Evolutionary conservation across 2,888 invertebrate species (phyloP).

Genomic region (Eustalomyia histrio): DNA sequence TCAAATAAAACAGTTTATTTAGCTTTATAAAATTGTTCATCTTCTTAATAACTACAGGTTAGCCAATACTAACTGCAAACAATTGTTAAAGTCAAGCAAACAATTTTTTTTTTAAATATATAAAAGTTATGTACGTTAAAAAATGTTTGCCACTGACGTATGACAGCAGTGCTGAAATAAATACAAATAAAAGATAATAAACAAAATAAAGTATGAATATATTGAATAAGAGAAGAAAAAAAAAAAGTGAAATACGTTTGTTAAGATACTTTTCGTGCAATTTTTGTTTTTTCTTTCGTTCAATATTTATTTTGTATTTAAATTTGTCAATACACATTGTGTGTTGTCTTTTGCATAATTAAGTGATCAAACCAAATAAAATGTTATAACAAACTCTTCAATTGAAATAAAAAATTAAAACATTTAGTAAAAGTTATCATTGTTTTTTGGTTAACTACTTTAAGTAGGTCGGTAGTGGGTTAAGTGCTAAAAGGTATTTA

Average conservation of each 20-base stretch:
- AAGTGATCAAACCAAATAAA: conserved; percentile 28
- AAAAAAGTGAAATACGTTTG: not conserved
- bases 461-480: not conserved
- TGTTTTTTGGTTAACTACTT: not conserved
- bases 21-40: too few relatives aligned
- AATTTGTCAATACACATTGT: not conserved
- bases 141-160: not conserved
- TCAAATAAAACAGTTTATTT: too few relatives aligned
- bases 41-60: not conserved
- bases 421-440: conserved; percentile 19
- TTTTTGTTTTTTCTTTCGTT: conserved; percentile 10
- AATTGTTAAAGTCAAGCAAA: not conserved
- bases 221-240: conserved; percentile 4
- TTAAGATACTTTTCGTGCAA: conserved; percentile 23
- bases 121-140: not conserved
- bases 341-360: conserved; percentile 25
- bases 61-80: not conserved
- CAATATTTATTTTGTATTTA: not conserved
- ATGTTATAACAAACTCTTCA: conserved; percentile 8
- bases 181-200: not conserved
- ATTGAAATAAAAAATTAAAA: not conserved
- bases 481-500: not conserved
- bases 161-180: not conserved
- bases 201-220: conserved; percentile 58
- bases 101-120: not conserved